Evolutionary conservation across 2,113 vertebrate genomes (phyloP).

Genomic region (Reinhardtius hippoglossoides): DNA sequence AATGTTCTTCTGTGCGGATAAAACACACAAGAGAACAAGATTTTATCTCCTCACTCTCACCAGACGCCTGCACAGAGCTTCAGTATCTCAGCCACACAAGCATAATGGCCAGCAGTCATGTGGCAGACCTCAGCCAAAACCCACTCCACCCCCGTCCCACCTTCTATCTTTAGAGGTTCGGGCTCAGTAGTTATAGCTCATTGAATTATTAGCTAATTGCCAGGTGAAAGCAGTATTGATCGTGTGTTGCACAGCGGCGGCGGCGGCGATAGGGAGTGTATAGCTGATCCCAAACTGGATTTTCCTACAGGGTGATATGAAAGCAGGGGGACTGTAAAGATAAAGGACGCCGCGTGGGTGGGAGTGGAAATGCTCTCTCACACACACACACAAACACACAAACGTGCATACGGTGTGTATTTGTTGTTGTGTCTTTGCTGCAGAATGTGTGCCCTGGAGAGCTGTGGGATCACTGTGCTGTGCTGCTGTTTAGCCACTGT

Average conservation of each 20-base stretch:
- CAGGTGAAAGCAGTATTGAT: conserved; percentile 82
- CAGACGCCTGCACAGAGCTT: not conserved
- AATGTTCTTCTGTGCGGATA: conserved; percentile 17
- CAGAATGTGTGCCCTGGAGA: conserved; percentile 71
- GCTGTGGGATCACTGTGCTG: conserved; percentile 61
- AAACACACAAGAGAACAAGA: conserved; percentile 8
- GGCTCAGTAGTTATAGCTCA: conserved; percentile 65
- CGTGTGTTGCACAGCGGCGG: conserved; percentile 61
- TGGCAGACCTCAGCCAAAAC: conserved; percentile 37
- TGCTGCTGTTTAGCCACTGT: conserved; percentile 67
- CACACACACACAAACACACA: not conserved
- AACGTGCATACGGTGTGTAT: conserved; percentile 18
- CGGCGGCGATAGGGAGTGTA: conserved; percentile 74
- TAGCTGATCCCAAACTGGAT: conserved; percentile 68
- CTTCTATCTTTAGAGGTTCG: conserved; percentile 54
- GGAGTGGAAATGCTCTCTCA: conserved; percentile 33
- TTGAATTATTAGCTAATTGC: conserved; percentile 86
- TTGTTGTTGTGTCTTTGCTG: conserved; percentile 49
- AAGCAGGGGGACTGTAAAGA: conserved; percentile 47
- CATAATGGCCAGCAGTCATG: conserved; percentile 27
- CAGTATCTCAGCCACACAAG: conserved; percentile 8
- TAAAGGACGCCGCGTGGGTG: conserved; percentile 47
- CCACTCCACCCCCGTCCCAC: not conserved
- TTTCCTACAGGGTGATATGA: conserved; percentile 41
- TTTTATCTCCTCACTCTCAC: conserved; percentile 9